phyloP scores from a whole-genome alignment of 2,888 invertebrate genomes.

The Campopleginae sp. region DNA sequence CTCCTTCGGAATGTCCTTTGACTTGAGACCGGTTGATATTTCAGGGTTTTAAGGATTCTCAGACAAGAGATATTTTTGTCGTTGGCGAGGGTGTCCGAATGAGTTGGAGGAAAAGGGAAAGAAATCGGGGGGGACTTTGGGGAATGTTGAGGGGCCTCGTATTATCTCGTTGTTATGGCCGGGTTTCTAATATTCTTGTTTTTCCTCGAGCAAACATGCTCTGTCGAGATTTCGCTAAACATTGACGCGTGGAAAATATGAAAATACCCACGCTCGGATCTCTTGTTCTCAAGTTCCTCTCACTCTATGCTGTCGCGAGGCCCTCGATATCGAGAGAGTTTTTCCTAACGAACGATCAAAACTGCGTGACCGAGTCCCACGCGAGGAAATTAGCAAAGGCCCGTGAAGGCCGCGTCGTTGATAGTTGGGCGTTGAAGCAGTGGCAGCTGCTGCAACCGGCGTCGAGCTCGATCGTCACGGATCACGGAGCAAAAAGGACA shows the following conservation, averaged over 20 bases:
- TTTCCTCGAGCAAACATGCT: conserved; percentile 26
- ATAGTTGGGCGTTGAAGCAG: conserved; percentile 55
- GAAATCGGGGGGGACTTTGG: not conserved
- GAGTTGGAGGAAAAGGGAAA: not conserved
- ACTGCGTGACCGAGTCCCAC: conserved; percentile 59
- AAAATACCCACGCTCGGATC: conserved; percentile 54
- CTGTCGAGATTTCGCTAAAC: conserved; percentile 31
- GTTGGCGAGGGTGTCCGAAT: not conserved
- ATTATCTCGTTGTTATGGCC: conserved; percentile 20
- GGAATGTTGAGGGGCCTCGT: conserved; percentile 29
- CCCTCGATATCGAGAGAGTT: conserved; percentile 46
- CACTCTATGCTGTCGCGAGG: conserved; percentile 2
- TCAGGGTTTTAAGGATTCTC: conserved; percentile 54
- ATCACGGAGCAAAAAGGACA: conserved; percentile 61
- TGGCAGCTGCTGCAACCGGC: conserved; percentile 29
- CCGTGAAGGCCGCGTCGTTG: conserved; percentile 60
- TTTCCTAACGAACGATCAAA: conserved; percentile 61
- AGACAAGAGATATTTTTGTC: conserved; percentile 22
- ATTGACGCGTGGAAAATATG: conserved; percentile 37
- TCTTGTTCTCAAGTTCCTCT: conserved; percentile 47
- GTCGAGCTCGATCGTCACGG: conserved; percentile 57
- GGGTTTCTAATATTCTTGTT: conserved; percentile 30
- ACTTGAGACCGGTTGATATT: conserved; percentile 59
- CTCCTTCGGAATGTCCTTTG: conserved; percentile 54
- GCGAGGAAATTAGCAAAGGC: conserved; percentile 67